These are phyloP conservation scores for Dicaeum eximium DNA, from an alignment of 2,113 vertebrate genomes.

Conservation along the genomic window DNA sequence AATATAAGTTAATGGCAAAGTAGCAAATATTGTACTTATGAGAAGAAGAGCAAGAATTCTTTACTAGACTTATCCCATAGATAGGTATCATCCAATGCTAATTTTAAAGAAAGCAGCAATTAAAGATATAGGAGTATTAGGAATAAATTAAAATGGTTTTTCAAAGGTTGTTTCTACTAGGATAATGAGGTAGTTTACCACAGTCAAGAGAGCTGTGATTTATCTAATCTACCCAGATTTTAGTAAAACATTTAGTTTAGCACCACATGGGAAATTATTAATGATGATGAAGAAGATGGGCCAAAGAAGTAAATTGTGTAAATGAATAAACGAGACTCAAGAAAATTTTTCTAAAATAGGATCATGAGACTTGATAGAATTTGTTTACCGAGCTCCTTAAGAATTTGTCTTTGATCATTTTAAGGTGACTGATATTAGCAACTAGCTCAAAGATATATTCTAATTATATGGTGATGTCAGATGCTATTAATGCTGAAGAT, in stretches of 20 bases:
- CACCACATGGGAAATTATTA: background rate
- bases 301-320: background rate
- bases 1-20: background rate
- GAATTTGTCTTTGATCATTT: background rate
- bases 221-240: background rate
- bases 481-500: background rate
- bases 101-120: background rate
- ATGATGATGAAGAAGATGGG: background rate
- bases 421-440: background rate
- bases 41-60: background rate
- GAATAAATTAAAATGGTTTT: background rate
- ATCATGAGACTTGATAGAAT: background rate
- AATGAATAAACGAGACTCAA: background rate
- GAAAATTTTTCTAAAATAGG: background rate
- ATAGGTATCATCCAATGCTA: accelerated
- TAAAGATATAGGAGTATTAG: background rate
- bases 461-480: background rate
- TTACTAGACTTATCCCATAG: background rate
- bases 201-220: background rate
- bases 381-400: background rate
- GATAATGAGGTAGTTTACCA: background rate
- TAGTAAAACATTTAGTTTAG: background rate
- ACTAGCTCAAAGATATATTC: background rate
- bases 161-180: background rate
- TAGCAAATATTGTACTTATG: background rate